Conservation (phyloP, 1,140 invertebrate genomes). For the Orchesella cincta region DNA sequence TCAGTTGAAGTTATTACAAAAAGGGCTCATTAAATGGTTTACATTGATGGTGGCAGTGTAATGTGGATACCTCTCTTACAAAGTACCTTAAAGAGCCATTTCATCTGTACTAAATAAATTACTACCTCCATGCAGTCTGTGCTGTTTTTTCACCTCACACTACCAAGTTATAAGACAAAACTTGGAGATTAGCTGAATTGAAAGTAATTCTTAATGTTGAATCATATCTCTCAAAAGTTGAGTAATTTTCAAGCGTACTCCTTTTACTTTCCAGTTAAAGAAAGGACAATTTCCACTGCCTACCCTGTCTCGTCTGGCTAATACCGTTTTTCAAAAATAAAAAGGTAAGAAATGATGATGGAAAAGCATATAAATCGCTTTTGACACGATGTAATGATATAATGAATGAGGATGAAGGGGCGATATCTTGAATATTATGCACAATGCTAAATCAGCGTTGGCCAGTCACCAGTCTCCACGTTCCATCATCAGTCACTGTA, state of each 20-base stretch:
- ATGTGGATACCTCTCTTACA: background rate
- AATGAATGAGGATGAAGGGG: slow-evolving; percentile 15
- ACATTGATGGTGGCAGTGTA: background rate
- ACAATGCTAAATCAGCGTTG: background rate
- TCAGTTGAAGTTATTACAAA: background rate
- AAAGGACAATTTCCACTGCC: no score
- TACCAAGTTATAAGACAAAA: no score
- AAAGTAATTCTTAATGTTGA: no score
- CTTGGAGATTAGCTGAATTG: no score
- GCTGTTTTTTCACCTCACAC: no score
- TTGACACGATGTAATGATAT: slow-evolving; percentile 28
- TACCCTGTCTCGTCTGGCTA: no score
- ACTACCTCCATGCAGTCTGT: slow-evolving; percentile 1
- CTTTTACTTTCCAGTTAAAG: no score
- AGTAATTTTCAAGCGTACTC: no score
- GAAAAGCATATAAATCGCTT: slow-evolving; percentile 27
- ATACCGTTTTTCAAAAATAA: background rate
- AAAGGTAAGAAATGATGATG: background rate
- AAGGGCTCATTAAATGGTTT: slow-evolving; percentile 8
- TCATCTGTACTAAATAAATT: slow-evolving; percentile 29
- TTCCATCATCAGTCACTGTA: background rate
- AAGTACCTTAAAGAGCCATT: slow-evolving; percentile 18
- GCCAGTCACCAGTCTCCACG: slow-evolving; percentile 11
- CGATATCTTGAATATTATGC: background rate
- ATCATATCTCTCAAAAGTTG: no score